Percentiles rank a stretch among this genome's conserved stretches.
These are phyloP conservation scores for Tanaodytes sp. DNA, from an alignment of 2,888 invertebrate species.

Conservation along the genomic window DNA sequence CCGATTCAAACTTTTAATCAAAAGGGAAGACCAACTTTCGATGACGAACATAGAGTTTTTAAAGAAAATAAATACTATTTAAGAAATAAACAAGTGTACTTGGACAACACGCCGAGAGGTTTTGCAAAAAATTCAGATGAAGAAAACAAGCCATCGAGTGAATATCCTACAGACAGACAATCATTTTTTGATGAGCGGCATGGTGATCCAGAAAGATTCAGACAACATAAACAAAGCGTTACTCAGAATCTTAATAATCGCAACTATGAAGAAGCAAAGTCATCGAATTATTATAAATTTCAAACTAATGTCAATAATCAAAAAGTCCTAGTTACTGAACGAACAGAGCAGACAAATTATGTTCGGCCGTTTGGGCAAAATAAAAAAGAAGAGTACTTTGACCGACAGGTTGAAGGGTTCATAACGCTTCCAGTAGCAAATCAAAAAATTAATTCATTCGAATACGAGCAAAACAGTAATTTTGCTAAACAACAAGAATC, in stretches of 20 bases:
- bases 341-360: conserved; percentile 22
- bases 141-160: conserved; percentile 5
- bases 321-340: conserved; percentile 19
- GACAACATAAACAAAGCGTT: no score
- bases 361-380: conserved; percentile 19
- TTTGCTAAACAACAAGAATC: neutral
- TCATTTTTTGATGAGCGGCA: no score
- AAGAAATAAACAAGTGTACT: conserved; percentile 2
- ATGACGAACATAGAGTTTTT: conserved; percentile 14
- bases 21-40: conserved; percentile 28
- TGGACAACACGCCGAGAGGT: conserved; percentile 52
- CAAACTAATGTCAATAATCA: conserved; percentile 17
- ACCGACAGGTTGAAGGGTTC: conserved; percentile 8
- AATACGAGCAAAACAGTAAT: no score
- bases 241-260: no score
- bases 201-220: no score
- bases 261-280: neutral
- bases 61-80: conserved; percentile 15
- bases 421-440: conserved; percentile 16
- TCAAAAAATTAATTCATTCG: conserved; percentile 5
- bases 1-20: conserved; percentile 34
- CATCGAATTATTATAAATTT: conserved; percentile 8
- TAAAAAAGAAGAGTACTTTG: conserved; percentile 7
- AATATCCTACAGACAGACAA: no score
- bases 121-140: conserved; percentile 47